Percentiles rank a stretch among this genome's conserved stretches.
phyloP scores from a whole-genome alignment of 2,888 invertebrate species.

The Lucinisca nassula region DNA sequence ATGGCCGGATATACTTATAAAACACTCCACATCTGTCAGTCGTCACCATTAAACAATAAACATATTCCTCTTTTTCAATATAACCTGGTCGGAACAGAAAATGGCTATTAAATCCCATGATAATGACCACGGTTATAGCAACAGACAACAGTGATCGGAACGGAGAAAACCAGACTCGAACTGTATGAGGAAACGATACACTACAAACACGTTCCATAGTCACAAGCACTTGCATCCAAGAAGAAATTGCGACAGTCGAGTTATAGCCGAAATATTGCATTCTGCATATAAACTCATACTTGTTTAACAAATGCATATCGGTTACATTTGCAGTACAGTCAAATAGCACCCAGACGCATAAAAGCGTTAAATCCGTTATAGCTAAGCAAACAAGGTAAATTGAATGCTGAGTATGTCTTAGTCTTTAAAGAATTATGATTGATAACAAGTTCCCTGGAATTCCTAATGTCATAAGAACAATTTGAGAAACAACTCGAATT shows the following conservation, averaged over 20 bases:
- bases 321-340: neutral
- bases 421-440: neutral
- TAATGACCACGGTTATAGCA: neutral
- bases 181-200: neutral
- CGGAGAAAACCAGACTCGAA: neutral
- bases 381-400: neutral
- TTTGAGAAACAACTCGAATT: no score
- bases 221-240: neutral
- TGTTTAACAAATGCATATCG: neutral
- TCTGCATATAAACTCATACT: neutral
- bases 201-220: neutral
- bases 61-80: neutral
- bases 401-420: neutral
- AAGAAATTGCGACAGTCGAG: neutral
- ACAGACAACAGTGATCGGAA: neutral
- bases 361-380: neutral
- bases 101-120: neutral
- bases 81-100: neutral
- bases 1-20: neutral
- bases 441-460: neutral
- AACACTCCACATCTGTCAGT: neutral
- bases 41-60: neutral
- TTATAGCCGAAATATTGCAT: neutral
- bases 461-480: neutral
- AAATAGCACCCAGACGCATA: neutral